Evolutionary conservation across 2,113 vertebrate genomes (phyloP), one percentile per base, ranked within the genome.

Genomic region (Rhinoderma darwinii): DNA sequence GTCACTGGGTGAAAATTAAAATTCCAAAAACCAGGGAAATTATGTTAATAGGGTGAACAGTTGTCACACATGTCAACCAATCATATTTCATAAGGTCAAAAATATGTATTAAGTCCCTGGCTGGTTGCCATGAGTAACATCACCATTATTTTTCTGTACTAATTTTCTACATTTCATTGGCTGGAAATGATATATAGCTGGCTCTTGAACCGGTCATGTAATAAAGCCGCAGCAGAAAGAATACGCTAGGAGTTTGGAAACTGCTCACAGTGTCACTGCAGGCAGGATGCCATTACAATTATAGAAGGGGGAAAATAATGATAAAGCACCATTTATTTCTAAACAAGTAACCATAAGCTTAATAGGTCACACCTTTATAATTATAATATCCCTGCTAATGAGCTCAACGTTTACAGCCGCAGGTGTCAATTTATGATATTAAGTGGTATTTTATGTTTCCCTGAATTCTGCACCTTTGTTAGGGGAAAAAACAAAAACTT

Each of bases 401-500:
- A 20, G 32, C 18, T 70, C 15, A 37, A 17, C 5, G 18, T 37
- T 63, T 41, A 41, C 68, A 72, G 15, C 17, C 63, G 20, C 4
- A 35, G 8, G 20, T 39, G 35, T 39, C 8, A 70, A 20, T 35
- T 30, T n/a, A n/a, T n/a, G n/a, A n/a, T n/a, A n/a, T 4, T 39
- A 72, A 72, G 37, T 25, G 68, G 68, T 72, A 72, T 39, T 72
- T 72, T 72, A 72, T 41, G 18, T 72, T 41, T 72, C 35, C 37
- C 41, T 75, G 73, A 75, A 44, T 75, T 41, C 39, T 75, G 73
- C 73, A 75, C 73, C 27, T 75, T 44, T 44, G n/a, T 32, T 74
- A 41, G 73, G 73, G 41, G 3, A 47, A 25, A 44, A 9, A 43
- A 8, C 20, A 32, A 68, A 18, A 35, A 17, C 10, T 63, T 1